Conservation (phyloP, 2,797 vertebrate species). For the Lutjanus argentimaculatus region DNA sequence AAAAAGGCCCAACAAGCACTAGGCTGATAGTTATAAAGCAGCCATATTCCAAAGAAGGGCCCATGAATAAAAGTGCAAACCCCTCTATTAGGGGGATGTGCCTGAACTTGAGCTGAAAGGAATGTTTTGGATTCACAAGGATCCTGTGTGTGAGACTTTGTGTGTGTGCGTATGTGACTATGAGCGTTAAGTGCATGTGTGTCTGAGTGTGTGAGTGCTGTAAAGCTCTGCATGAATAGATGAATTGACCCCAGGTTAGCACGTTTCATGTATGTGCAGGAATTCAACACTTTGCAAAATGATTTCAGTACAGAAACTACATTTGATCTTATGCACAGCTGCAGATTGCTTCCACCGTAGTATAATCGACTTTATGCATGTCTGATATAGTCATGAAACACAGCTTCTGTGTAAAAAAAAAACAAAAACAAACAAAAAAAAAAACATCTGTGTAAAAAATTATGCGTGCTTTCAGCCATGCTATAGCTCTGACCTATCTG, state of each 20-base stretch:
- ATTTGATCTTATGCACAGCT: constrained; percentile 22
- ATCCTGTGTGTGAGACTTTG: constrained; percentile 71
- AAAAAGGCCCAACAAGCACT: constrained; percentile 63
- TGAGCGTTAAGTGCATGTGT: constrained; percentile 50
- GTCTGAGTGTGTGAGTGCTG: constrained; percentile 26
- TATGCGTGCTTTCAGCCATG: constrained; percentile 28
- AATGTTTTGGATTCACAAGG: constrained; percentile 85
- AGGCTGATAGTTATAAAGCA: constrained; percentile 81
- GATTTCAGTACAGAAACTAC: neutral
- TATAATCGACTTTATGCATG: constrained; percentile 1
- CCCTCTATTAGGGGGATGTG: constrained; percentile 87
- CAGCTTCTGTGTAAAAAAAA: constrained; percentile 21
- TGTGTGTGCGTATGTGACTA: constrained; percentile 47
- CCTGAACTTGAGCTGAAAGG: constrained; percentile 86
- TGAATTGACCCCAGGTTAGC: constrained; percentile 57
- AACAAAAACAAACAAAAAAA: neutral
- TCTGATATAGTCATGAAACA: constrained; percentile 48
- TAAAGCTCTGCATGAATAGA: constrained; percentile 63
- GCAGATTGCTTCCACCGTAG: constrained; percentile 3
- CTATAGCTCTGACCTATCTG: constrained; percentile 41
- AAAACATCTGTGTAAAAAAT: constrained; percentile 48
- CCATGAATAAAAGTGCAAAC: constrained; percentile 86
- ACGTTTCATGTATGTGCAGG: constrained; percentile 31
- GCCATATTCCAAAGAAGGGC: constrained; percentile 80
- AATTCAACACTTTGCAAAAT: constrained; percentile 30